phyloP scores from a whole-genome alignment of 2,797 vertebrate genomes.

The Chelmon rostratus region DNA sequence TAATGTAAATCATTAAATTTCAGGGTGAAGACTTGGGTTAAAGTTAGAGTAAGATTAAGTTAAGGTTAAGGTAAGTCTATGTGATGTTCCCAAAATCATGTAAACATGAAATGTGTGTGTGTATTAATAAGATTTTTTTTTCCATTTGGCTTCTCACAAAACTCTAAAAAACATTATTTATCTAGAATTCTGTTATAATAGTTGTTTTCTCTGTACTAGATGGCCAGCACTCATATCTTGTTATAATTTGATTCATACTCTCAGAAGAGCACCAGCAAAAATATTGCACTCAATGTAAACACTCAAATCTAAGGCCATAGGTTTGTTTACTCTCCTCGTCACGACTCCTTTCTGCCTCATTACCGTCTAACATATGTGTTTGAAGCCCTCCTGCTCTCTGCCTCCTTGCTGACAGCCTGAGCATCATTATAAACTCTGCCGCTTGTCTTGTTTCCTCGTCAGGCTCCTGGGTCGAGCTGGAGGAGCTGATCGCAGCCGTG shows the following conservation, averaged over 20 bases:
- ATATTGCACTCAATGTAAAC: not conserved
- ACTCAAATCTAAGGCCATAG: not conserved
- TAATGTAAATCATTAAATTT: too few relatives aligned
- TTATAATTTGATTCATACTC: not conserved
- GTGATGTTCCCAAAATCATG: too few relatives aligned
- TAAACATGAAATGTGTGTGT: too few relatives aligned
- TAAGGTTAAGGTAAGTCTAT: too few relatives aligned
- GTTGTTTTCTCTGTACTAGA: not conserved
- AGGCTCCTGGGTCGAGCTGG: constrained; percentile 87
- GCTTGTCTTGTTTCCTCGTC: constrained; percentile 34
- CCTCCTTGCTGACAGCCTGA: not conserved
- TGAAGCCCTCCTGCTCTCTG: not conserved
- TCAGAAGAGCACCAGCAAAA: not conserved
- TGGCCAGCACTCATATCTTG: not conserved
- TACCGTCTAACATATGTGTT: constrained; percentile 2
- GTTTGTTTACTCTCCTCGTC: constrained; percentile 21
- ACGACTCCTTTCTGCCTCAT: constrained; percentile 1
- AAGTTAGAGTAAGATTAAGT: too few relatives aligned
- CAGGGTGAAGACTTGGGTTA: too few relatives aligned
- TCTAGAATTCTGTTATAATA: not conserved
- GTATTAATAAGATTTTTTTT: too few relatives aligned
- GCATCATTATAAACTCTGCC: constrained; percentile 19
- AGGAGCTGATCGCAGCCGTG: constrained; percentile 79
- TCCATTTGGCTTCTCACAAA: too few relatives aligned
- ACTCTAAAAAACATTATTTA: too few relatives aligned